Base-by-base conservation (phyloP, 2,888 invertebrate genomes). In the Serripes groenlandicus region DNA sequence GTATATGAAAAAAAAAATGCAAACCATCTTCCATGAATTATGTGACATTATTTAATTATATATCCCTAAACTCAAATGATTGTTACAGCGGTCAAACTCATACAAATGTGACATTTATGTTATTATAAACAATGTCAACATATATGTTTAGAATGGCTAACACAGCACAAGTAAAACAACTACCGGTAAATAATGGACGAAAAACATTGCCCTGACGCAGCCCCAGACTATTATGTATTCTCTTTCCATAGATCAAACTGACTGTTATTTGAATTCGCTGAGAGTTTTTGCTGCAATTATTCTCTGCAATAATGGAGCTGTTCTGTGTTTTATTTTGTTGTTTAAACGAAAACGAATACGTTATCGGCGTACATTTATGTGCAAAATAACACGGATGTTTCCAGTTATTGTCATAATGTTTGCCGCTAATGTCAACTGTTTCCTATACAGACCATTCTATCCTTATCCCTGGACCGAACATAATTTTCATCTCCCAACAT, bases 391-490 rank as follows among this genome's bases (percentile, higher is more conserved):
- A 62, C 62, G 62, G 62, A 30, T 28, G 34, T 62, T 62, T 62
- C 32, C 34, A 62, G 32, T 62, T 32, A 62, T 62, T 62, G 62
- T 62, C 62, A 62, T 21, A 62, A 62, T 9, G 62, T 62, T 62
- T 34, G 62, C 34, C 62, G 32, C 62, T 62, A 62, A 62, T 62
- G 62, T 62, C 62, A 62, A 62, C 62, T n/a, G n/a, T n/a, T n/a
- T n/a, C n/a, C 56, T 56, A 56, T 56, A 7, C 7, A 11, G 11
- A n/a, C 56, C 56, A 7, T 11, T 56, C n/a, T 7, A 56, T 7
- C 56, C 56, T 18, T n/a, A 18, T n/a, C n/a, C n/a, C n/a, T n/a
- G n/a, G n/a, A n/a, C n/a, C n/a, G n/a, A n/a, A n/a, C n/a, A n/a
- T n/a, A n/a, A n/a, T n/a, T n/a, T n/a, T n/a, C n/a, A n/a, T n/a